These are phyloP conservation scores for Scolopax bukidnonensis DNA, from an alignment of 2,797 vertebrate genomes.

Conservation along the genomic window DNA sequence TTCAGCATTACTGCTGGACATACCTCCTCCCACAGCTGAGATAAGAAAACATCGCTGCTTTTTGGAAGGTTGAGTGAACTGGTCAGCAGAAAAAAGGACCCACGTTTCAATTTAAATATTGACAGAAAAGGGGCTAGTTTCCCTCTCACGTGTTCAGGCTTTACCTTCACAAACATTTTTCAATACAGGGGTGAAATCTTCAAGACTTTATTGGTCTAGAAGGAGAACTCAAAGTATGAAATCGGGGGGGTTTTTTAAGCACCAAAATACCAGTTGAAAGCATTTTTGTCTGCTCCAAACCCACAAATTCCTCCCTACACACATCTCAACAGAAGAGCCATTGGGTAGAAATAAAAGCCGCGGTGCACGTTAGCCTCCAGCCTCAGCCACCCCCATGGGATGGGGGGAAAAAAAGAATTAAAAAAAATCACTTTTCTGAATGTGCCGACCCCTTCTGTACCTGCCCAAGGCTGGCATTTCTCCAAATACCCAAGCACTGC, in stretches of 20 bases:
- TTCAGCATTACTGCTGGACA: background rate
- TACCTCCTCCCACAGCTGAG: background rate
- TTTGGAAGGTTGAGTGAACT: background rate
- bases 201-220: background rate
- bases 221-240: background rate
- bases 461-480: fast-evolving
- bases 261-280: background rate
- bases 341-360: fast-evolving
- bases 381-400: fast-evolving
- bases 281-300: fast-evolving
- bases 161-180: background rate
- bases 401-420: background rate
- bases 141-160: background rate
- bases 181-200: background rate
- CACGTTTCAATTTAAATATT: background rate
- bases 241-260: background rate
- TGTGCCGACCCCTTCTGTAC: background rate
- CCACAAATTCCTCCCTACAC: background rate
- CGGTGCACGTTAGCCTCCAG: fast-evolving
- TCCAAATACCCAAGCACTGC: background rate
- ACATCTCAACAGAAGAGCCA: background rate
- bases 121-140: background rate
- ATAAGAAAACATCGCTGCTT: background rate
- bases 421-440: background rate
- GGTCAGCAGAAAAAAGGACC: background rate